Conservation (phyloP, 1,140 invertebrate genomes). For the Scylla paramamosain region DNA sequence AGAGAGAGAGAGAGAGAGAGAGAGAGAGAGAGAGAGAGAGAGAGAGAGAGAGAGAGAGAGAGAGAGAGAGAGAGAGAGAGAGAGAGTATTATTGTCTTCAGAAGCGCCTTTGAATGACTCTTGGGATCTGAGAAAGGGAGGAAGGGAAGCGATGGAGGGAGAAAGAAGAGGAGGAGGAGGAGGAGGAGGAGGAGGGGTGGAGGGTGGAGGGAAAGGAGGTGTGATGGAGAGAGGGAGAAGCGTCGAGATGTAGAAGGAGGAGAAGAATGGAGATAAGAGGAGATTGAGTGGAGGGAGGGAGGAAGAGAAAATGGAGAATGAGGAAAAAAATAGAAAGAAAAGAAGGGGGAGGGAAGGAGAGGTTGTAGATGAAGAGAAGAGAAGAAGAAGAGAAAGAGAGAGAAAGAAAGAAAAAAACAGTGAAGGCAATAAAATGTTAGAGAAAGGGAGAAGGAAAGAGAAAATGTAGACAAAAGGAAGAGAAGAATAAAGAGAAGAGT, state of each 20-base stretch:
- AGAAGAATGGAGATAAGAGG: background rate
- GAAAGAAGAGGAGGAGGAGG: background rate
- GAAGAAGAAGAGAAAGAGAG: background rate
- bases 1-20: slow-evolving; percentile 23
- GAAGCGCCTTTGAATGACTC: too few species aligned
- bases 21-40: background rate
- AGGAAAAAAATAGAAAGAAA: background rate
- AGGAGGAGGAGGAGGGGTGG: background rate
- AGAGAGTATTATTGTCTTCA: background rate
- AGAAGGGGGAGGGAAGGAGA: background rate
- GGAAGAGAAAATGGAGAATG: background rate
- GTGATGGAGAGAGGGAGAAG: background rate
- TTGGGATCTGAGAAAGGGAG: background rate
- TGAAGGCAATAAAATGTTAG: too few species aligned
- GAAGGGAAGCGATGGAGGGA: background rate
- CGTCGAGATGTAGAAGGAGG: background rate
- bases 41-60: background rate
- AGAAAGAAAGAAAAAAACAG: background rate
- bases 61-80: background rate
- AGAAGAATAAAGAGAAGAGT: background rate
- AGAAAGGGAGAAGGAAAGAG: too few species aligned
- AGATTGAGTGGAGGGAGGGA: background rate
- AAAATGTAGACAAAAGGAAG: background rate
- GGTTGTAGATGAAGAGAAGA: background rate
- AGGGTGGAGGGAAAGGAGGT: background rate